phyloP scores from a whole-genome alignment of 2,888 invertebrate genomes.

The Lithophane socia region DNA sequence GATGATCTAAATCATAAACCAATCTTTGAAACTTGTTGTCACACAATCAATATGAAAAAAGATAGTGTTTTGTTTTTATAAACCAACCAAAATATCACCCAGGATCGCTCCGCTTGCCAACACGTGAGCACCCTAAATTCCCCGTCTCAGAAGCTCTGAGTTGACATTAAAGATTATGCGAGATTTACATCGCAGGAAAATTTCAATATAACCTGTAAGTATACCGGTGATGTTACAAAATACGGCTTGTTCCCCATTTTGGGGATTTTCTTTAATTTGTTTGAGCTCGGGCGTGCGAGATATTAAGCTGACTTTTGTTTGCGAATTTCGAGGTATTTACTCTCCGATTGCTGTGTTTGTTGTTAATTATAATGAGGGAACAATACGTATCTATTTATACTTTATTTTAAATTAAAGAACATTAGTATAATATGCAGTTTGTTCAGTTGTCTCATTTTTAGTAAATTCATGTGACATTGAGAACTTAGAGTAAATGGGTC shows the following conservation, averaged over 20 bases:
- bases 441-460: too few relatives aligned
- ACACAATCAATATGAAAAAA: not conserved
- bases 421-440: too few relatives aligned
- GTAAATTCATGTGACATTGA: too few relatives aligned
- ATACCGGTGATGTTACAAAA: slow-evolving; percentile 42
- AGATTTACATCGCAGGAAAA: slow-evolving; percentile 70
- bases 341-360: slow-evolving; percentile 42
- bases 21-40: not conserved
- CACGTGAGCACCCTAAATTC: slow-evolving; percentile 35
- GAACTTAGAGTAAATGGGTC: too few relatives aligned
- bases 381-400: not conserved
- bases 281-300: slow-evolving; percentile 62
- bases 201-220: slow-evolving; percentile 70
- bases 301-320: slow-evolving; percentile 60
- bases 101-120: slow-evolving; percentile 60
- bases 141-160: slow-evolving; percentile 65
- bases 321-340: slow-evolving; percentile 49
- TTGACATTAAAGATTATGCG: slow-evolving; percentile 76
- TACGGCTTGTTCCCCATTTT: slow-evolving; percentile 52
- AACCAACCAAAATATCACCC: not conserved
- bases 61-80: not conserved
- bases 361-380: slow-evolving; percentile 42
- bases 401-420: not conserved
- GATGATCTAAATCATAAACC: not conserved
- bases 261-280: slow-evolving; percentile 73